Percentiles rank a stretch among this genome's conserved stretches.
Conservation (phyloP, 2,888 invertebrate genomes). For the Drosophila anceps region DNA sequence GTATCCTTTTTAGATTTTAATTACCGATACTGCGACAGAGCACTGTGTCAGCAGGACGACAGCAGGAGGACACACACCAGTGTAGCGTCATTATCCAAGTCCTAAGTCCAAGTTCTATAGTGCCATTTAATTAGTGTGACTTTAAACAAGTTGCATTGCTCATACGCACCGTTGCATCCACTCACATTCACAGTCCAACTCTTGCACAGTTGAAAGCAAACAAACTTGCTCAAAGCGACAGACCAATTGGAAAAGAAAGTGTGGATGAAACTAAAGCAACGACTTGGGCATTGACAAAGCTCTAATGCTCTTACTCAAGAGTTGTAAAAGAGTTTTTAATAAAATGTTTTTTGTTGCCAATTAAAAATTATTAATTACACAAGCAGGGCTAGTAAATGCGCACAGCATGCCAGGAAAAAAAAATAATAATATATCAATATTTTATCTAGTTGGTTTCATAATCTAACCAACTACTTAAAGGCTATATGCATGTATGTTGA, state of each 20-base stretch:
- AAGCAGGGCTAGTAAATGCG: not conserved
- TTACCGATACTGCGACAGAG: slow-evolving; percentile 73
- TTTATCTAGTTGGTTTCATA: not conserved
- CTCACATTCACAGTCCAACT: slow-evolving; percentile 2
- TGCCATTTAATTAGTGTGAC: slow-evolving; percentile 75
- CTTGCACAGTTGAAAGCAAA: slow-evolving; percentile 34
- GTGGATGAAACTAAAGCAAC: not conserved
- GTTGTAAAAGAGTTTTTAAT: not conserved
- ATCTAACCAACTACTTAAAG: not conserved
- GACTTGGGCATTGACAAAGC: slow-evolving; percentile 7
- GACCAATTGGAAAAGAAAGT: slow-evolving; percentile 28
- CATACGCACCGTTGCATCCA: slow-evolving; percentile 56
- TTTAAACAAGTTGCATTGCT: slow-evolving; percentile 69
- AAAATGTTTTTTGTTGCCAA: not conserved
- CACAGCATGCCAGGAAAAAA: not conserved
- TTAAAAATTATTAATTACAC: not conserved
- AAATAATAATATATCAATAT: not conserved
- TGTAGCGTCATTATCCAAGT: slow-evolving; percentile 41
- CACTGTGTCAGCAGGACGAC: slow-evolving; percentile 44
- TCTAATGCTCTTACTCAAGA: slow-evolving; percentile 24
- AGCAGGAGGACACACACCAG: slow-evolving; percentile 9
- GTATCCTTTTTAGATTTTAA: slow-evolving; percentile 80
- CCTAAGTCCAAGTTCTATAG: slow-evolving; percentile 55
- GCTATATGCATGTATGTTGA: too few species aligned
- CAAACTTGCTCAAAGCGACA: slow-evolving; percentile 38